These are phyloP conservation scores for Phymorhynchus buccinoides DNA, from an alignment of 1,140 invertebrate genomes.

Conservation along the genomic window DNA sequence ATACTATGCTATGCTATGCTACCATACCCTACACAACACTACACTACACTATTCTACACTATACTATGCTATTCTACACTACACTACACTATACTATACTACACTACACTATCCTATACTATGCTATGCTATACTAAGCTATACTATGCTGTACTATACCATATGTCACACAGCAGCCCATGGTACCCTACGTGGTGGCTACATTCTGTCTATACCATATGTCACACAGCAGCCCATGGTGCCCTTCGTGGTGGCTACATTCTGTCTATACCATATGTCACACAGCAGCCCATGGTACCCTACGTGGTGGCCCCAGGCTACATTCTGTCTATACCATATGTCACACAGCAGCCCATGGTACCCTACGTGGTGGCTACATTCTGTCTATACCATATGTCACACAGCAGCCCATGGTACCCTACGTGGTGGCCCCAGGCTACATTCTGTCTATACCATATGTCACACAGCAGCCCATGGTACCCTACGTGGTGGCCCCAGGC, in stretches of 20 bases:
- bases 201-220: slow-evolving; percentile 68
- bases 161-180: slow-evolving; percentile 59
- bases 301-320: slow-evolving; percentile 64
- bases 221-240: slow-evolving; percentile 63
- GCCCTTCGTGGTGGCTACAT: slow-evolving; percentile 61
- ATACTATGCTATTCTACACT: not conserved
- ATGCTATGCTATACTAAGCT: too few species aligned
- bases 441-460: too few species aligned
- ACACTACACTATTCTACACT: not conserved
- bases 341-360: slow-evolving; percentile 62
- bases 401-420: slow-evolving; percentile 62
- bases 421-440: slow-evolving; percentile 64
- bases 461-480: slow-evolving; percentile 61
- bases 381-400: too few species aligned
- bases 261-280: too few species aligned
- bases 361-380: slow-evolving; percentile 63
- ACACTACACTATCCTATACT: too few species aligned
- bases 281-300: slow-evolving; percentile 62
- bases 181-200: slow-evolving; percentile 61
- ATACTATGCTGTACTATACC: too few species aligned
- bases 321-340: too few species aligned
- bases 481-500: slow-evolving; percentile 63
- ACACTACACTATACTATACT: not conserved
- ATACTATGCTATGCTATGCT: not conserved
- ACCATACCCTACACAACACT: not conserved